Evolutionary conservation across 2,888 invertebrate species (phyloP), one percentile per base, ranked within the genome.

Genomic region (Plagodis pulveraria): DNA sequence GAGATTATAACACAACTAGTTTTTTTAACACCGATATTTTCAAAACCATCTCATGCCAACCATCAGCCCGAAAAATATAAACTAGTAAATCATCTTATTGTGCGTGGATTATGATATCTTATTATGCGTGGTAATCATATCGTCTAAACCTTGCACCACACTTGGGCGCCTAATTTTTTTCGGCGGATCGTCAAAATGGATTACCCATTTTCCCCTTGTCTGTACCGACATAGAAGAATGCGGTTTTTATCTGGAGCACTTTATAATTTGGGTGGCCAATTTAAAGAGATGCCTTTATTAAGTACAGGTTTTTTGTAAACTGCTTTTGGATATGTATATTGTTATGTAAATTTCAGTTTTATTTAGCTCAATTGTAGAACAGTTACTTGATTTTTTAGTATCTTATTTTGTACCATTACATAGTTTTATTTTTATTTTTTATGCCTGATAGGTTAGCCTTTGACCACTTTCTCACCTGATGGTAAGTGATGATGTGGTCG

Each of bases 201-300:
- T 84, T 76, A 80, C 72, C 75, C 69, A 74, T 81, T 80, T 81
- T 78, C 70, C 78, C 79, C 76, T 74, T 68, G 73, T 63, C 62
- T 65, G 71, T 73, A 69, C 51, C 49, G 56, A 56, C 74, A 72
- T 72, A 73, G 72, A 75, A 73, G 70, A 72, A 74, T 74, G 69
- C 55, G 56, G 70, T 52, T 61, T 38, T 59, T 61, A 61, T 74
- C 61, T 60, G 67, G 62, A 67, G 60, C 67, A 64, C 63, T 70
- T 73, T 67, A 65, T 73, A 72, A 75, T 69, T 69, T 62, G 60
- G 59, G 59, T 63, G 59, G 62, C 49, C 49, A 52, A 0, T 64
- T 61, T 58, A 58, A 58, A 62, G 58, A 55, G 53, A 45, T 50
- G 59, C 38, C 35, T 54, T 50, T 42, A 57, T 51, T 42, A 46